Evolutionary conservation across 2,113 vertebrate genomes (phyloP), one percentile per base, ranked within the genome.

Genomic region (Atlantisia rogersi): DNA sequence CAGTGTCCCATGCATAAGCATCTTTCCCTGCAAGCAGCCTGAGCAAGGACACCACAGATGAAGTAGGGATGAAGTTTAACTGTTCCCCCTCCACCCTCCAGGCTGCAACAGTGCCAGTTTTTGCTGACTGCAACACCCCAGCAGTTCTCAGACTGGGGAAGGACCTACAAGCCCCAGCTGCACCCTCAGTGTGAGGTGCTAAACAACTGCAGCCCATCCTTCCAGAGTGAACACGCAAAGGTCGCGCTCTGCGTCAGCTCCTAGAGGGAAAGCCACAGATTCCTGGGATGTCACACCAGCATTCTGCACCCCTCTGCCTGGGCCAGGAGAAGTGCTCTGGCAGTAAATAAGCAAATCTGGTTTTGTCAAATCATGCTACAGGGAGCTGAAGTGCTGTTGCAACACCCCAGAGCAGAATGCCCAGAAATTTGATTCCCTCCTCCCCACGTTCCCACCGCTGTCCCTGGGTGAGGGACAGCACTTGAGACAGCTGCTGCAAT

Each of bases 231-330:
- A 13, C 5, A 4, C 3, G 21, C 35, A 60, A 65, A 93, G 50
- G 70, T 80, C 58, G 32, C 56, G 8, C 25, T 11, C 39, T 15
- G 5, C 7, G 11, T 56, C 53, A 82, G 13, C 17, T 56, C 32
- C 70, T 11, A 8, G 0, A 58, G 32, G 74, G 74, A 78, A 84
- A 69, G 37, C 3, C 0, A 0, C 28, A 28, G 32, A 21, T 37
- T 79, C 64, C 69, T 58, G 25, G 64, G 74, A 40, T 2, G 4
- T 67, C 86, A 78, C 73, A 69, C 17, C 46, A 69, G 53, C 39
- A 44, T 77, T n/a, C 59, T 40, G 2, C 17, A 65, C 13, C 31
- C 76, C 0, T 0, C 48, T 21, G 48, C 4, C 58, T 31, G 26
- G 14, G 70, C 69, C 58, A 52, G 81, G 37, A 28, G 39, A 29